A percentile compares a stretch with the other conserved stretches of the same genome.
Conservation (phyloP, 2,113 vertebrate genomes). For the Lepus timidus region DNA sequence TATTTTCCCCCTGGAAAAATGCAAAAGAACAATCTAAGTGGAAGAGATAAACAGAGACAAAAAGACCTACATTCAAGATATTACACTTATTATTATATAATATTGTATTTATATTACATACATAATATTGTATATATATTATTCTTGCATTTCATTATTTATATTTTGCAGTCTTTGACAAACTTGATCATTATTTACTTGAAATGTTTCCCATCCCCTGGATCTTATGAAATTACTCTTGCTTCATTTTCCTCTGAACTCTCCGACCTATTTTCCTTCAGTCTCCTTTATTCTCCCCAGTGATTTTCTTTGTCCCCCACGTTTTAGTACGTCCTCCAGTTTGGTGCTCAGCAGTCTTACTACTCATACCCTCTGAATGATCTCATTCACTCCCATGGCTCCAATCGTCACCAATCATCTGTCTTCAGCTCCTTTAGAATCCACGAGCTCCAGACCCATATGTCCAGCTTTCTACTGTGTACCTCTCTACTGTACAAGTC, state of each 20-base stretch:
- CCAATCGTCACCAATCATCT: neutral
- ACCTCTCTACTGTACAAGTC: no score
- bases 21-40: conserved; percentile 10
- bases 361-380: neutral
- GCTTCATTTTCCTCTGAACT: neutral
- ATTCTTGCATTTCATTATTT: neutral
- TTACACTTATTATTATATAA: neutral
- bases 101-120: no score
- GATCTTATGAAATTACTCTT: neutral
- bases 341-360: neutral
- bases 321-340: neutral
- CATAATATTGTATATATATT: neutral
- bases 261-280: neutral
- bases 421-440: neutral
- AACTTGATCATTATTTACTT: neutral
- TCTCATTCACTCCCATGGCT: neutral
- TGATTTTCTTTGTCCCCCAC: neutral
- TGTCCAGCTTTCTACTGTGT: neutral
- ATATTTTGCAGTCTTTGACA: neutral
- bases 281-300: neutral
- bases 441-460: neutral
- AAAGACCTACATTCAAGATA: neutral
- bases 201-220: neutral
- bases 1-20: neutral
- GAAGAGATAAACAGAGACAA: neutral